These are phyloP conservation scores for Spongilla lacustris DNA, from an alignment of 37 sponge, comb jelly and placozoan genomes.

Conservation along the genomic window DNA sequence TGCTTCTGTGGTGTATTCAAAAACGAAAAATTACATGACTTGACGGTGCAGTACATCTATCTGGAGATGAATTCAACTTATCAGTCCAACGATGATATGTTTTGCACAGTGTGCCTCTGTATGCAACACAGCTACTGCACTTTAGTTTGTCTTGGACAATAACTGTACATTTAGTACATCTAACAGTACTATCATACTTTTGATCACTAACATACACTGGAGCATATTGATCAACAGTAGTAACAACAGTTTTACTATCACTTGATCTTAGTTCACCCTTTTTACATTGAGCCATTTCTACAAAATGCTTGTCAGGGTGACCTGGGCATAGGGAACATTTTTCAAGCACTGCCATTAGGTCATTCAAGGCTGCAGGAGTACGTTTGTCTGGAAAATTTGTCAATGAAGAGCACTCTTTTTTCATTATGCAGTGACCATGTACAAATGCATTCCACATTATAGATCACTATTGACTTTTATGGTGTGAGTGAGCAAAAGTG, in stretches of 20 bases:
- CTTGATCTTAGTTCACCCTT: slow-evolving; percentile 33
- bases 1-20: slow-evolving; percentile 42
- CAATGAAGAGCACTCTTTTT: slow-evolving; percentile 2
- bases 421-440: not conserved
- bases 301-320: slow-evolving; percentile 9
- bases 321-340: not conserved
- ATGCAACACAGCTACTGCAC: slow-evolving; percentile 37
- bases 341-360: not conserved
- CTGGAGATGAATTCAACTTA: not conserved
- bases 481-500: too few relatives aligned
- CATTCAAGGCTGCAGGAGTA: not conserved
- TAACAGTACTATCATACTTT: slow-evolving; percentile 32
- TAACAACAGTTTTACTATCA: slow-evolving; percentile 28
- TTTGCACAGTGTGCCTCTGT: slow-evolving; percentile 47
- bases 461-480: not conserved
- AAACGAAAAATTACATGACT: slow-evolving; percentile 43
- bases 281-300: slow-evolving; percentile 16
- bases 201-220: slow-evolving; percentile 20
- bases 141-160: slow-evolving; percentile 7
- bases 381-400: not conserved
- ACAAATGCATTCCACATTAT: not conserved
- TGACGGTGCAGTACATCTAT: slow-evolving; percentile 10
- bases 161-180: slow-evolving; percentile 29
- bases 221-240: slow-evolving; percentile 18
- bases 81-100: slow-evolving; percentile 20